A percentile compares a stretch with the other conserved stretches of the same genome.
Conservation (phyloP, 2,113 vertebrate species). For the Psophia crepitans region DNA sequence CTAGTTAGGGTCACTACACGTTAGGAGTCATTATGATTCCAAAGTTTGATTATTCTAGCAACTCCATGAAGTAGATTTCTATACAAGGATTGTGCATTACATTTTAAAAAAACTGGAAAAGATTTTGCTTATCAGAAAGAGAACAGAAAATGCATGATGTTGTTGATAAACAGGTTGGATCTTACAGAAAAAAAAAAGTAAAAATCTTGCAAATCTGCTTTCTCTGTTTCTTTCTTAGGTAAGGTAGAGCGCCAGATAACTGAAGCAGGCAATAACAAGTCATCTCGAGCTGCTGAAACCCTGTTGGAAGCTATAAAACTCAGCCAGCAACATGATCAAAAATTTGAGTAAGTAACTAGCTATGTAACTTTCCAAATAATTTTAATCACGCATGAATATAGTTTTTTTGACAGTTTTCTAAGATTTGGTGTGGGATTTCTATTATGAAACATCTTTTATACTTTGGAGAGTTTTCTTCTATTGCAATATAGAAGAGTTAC, state of each 20-base stretch:
- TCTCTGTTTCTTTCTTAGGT: constrained; percentile 67
- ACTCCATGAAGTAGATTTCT: background rate
- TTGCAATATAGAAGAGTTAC: background rate
- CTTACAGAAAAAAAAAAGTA: background rate
- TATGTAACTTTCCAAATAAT: background rate
- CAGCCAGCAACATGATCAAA: constrained; percentile 74
- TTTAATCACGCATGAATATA: background rate
- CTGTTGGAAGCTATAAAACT: constrained; percentile 77
- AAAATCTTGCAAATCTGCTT: background rate
- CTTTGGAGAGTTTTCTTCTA: background rate
- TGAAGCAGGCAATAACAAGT: constrained; percentile 38
- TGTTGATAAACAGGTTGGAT: background rate
- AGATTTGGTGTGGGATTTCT: background rate
- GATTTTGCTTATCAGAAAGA: background rate
- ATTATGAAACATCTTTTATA: background rate
- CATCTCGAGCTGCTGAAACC: constrained; percentile 52
- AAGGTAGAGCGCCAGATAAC: constrained; percentile 72
- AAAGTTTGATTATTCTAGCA: background rate
- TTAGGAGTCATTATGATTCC: background rate
- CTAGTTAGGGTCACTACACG: background rate
- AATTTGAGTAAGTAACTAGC: constrained; percentile 75
- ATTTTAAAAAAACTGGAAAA: background rate
- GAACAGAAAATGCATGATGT: background rate
- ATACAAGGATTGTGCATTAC: background rate
- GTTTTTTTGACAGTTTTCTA: background rate